Conservation (phyloP, 1,140 invertebrate genomes). For the Tetraneura akinire region DNA sequence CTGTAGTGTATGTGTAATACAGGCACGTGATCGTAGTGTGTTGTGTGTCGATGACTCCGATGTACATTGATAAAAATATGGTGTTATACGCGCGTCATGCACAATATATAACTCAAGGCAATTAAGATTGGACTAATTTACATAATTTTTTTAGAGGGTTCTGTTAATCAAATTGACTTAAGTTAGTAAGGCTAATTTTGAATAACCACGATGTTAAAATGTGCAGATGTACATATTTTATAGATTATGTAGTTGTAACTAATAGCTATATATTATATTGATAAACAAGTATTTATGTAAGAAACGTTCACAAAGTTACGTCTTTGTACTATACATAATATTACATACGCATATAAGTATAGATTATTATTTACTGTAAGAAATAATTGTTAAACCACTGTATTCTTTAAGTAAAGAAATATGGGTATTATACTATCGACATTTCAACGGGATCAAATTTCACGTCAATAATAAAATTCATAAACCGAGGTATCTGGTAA, state of each 20-base stretch:
- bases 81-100: not conserved
- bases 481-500: too few relatives aligned
- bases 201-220: conserved; percentile 1
- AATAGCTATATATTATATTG: too few relatives aligned
- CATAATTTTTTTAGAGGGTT: not conserved
- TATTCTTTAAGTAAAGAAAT: not conserved
- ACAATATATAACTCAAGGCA: not conserved
- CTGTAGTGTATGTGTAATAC: not conserved
- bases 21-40: conserved; percentile 1
- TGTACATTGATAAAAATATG: not conserved
- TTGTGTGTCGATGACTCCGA: not conserved
- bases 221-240: not conserved
- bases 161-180: not conserved
- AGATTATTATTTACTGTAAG: not conserved
- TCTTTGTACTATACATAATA: not conserved
- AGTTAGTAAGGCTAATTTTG: not conserved
- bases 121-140: conserved; percentile 1
- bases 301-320: too few relatives aligned
- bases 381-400: not conserved
- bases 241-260: too few relatives aligned
- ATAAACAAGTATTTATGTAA: too few relatives aligned
- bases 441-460: not conserved
- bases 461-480: not conserved
- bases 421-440: not conserved
- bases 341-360: not conserved